Base-by-base conservation (phyloP, 2,113 vertebrate genomes). In the Marmota monax region DNA sequence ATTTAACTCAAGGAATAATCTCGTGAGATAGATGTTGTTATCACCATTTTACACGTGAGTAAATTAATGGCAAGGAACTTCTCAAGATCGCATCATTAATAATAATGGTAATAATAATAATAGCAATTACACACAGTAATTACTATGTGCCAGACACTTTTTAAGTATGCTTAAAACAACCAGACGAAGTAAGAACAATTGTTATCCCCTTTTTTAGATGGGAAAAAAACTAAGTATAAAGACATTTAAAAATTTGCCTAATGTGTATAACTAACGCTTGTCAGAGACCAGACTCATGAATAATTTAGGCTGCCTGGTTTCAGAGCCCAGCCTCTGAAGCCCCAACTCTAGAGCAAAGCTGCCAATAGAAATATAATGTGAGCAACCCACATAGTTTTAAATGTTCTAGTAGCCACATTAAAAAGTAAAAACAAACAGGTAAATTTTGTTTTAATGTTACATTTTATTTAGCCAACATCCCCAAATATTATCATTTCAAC, bases 1-100 rank as follows among this genome's bases (percentile, higher is more conserved):
- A 65, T 45, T 65, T 67, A 89, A 86, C 48, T 92, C 63, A 93
- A 82, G 48, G 88, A 76, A n/a, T 39, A 70, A 67, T 29, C 63
- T 93, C n/a, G 25, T 39, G 42, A 74, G 5, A 32, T 53, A 48
- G 65, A 84, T n/a, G 58, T 61, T 82, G 37, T 90, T 86, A 69
- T 79, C 70, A 65, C 39, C 45, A 29, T 61, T 93, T 94, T 83
- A 96, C 27, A 48, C 37, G 61, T 82, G 70, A 94, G 11, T 83
- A 86, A 90, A 84, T 85, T 69, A 45, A 70, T 48, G n/a, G 72
- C 87, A 96, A 95, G 67, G 73, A 96, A 67, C 67, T 79, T 74
- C 84, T 96, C 18, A 58, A 90, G 61, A 65, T 88, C 42, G 53
- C 56, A 77, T 37, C 76, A 69, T 86, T 88, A 83, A 89, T 90